Evolutionary conservation across 2,797 vertebrate species (phyloP), one percentile per base, ranked within the genome.

Genomic region (Numenius phaeopus): DNA sequence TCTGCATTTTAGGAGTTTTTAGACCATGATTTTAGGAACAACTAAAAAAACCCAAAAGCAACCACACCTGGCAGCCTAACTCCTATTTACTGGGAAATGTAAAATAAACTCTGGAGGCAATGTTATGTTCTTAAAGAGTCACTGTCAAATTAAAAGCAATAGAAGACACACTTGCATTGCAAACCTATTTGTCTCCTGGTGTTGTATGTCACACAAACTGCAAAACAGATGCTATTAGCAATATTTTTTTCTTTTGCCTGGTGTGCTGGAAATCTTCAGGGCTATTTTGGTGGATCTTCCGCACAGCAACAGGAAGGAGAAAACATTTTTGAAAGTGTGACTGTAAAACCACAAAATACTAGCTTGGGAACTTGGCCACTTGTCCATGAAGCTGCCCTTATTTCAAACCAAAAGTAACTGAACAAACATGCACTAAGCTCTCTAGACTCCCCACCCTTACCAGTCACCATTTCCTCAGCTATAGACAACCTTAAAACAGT

Each of bases 311-410:
- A 96, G 94, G 86, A 95, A 97, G 14, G 24, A 89, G 81, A 95
- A 92, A 95, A 87, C 89, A 87, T 80, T 97, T 97, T 83, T 95
- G 49, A 90, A 96, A 95, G 96, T 96, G 95, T 92, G 96, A 96
- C 83, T 95, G 73, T 95, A 90, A 96, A 97, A 94, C 95, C 94
- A 83, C 88, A 94, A 95, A 97, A 85, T 92, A 92, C 85, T 78
- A 79, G 52, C 71, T 96, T 89, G 88, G 77, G 91, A 90, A 82
- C 66, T 77, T 84, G 86, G 92, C 61, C 76, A 86, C 58, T 81
- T 49, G 30, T 82, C 59, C 80, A 62, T 62, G 78, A 85, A 83
- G 46, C 78, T 93, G 80, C 46, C 59, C 44, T 85, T 64, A 61
- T 80, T 94, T 92, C 77, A 95, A 93, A 91, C 71, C 84, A 89